Evolutionary conservation across 2,113 vertebrate genomes (phyloP), one percentile per base, ranked within the genome.

Genomic region (Eretmodus cyanostictus): DNA sequence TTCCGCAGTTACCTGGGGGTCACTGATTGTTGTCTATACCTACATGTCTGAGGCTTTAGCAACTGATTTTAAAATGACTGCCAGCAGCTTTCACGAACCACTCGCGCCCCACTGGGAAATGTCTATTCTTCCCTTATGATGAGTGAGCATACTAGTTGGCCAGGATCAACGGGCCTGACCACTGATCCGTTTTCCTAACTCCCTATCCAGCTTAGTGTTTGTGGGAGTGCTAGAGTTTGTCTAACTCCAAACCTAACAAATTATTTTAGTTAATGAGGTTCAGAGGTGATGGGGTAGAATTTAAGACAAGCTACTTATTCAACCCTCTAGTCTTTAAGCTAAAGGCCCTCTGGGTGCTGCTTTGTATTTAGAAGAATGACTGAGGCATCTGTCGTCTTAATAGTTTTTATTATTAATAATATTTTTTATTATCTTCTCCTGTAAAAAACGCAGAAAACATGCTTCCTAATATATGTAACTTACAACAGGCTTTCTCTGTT

Each of bases 151-250:
- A 76, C 68, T 27, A 24, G 9, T 76, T 73, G 68, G 40, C 22
- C 40, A 47, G 5, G 40, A 19, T 47, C 24, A 49, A 29, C 1
- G 1, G 14, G 16, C 6, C 12, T 0, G 6, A 5, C 42, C 9
- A 49, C 16, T 17, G 16, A 78, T 49, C 16, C 42, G 49, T 78
- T 78, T 78, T 49, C 24, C 10, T n/a, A 49, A 49, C 9, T 19
- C 6, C 14, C 5, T 49, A 49, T 31, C 24, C 42, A 78, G 5
- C 71, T 78, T 49, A 29, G 7, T 9, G 27, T 78, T 76, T 76
- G 40, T 76, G 16, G 14, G 42, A 11, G 71, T 49, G 16, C 71
- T 49, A 31, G 24, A 49, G 27, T 8, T 78, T 49, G 71, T 31
- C 27, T 78, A 78, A 49, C 24, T 10, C 40, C 24, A 73, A 73